Evolutionary conservation across 2,113 vertebrate species (phyloP).

Genomic region (Planiliza haematocheilus): DNA sequence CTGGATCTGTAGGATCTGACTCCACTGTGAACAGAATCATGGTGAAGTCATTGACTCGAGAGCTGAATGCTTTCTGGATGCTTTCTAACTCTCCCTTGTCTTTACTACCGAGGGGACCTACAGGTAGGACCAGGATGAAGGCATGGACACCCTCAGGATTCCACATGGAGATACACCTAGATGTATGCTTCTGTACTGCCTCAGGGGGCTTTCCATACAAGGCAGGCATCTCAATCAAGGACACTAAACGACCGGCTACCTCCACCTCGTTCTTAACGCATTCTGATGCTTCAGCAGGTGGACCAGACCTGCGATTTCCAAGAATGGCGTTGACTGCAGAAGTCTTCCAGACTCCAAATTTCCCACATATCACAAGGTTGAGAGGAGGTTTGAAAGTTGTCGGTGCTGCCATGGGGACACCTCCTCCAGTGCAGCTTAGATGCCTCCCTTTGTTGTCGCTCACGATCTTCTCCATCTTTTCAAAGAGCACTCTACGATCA

Average conservation of each 20-base stretch:
- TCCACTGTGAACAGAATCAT: conserved; percentile 31
- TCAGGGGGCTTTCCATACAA: conserved; percentile 21
- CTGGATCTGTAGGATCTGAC: neutral
- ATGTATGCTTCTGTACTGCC: neutral
- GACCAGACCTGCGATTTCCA: conserved; percentile 3
- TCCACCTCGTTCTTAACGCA: conserved; percentile 38
- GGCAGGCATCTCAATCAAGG: conserved; percentile 35
- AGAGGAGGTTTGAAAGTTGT: neutral
- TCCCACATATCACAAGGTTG: conserved; percentile 55
- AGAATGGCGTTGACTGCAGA: neutral
- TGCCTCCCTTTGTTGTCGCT: conserved; percentile 32
- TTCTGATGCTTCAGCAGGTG: neutral
- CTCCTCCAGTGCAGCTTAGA: conserved; percentile 20
- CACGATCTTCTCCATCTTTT: conserved; percentile 44
- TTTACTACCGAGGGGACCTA: neutral
- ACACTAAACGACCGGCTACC: conserved; percentile 2
- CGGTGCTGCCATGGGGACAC: neutral
- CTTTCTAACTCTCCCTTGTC: conserved; percentile 38
- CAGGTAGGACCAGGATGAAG: conserved; percentile 45
- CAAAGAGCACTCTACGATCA: neutral
- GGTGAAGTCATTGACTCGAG: neutral
- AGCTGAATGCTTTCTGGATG: conserved; percentile 15
- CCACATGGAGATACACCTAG: conserved; percentile 11
- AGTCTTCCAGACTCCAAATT: neutral
- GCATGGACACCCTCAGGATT: conserved; percentile 26